A percentile compares a stretch with the other conserved stretches of the same genome.
Conservation (phyloP, 2,888 invertebrate species). For the Carcina quercana region DNA sequence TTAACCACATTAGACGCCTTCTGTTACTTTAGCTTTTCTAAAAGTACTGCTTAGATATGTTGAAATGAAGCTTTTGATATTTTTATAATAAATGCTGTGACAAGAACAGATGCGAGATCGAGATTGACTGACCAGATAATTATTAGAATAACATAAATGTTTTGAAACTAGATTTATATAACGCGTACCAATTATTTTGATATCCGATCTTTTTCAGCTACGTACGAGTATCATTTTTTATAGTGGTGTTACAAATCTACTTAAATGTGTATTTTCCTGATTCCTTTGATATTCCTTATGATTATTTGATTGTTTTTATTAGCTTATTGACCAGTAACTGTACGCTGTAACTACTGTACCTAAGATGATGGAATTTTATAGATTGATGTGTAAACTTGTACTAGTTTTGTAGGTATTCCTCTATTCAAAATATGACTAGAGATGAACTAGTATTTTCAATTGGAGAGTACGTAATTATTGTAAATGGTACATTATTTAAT, state of each 20-base stretch:
- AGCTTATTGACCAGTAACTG: constrained; percentile 4
- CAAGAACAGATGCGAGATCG: constrained; percentile 44
- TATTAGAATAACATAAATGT: constrained; percentile 47
- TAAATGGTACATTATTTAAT: constrained; percentile 53
- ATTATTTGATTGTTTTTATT: constrained; percentile 4
- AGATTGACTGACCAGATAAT: constrained; percentile 61
- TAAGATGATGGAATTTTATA: constrained; percentile 1
- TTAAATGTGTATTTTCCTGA: too few species aligned
- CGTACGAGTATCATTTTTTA: too few species aligned
- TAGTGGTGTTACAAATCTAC: too few species aligned
- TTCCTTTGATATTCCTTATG: background rate
- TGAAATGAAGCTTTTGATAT: constrained; percentile 19
- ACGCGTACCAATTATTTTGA: constrained; percentile 45
- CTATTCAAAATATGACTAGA: constrained; percentile 13
- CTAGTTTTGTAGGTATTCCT: constrained; percentile 8
- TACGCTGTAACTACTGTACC: constrained; percentile 4
- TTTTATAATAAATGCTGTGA: constrained; percentile 39
- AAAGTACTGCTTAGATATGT: constrained; percentile 6
- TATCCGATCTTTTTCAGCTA: too few species aligned
- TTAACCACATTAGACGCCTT: constrained; percentile 4
- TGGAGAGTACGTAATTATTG: constrained; percentile 31
- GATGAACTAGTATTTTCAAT: constrained; percentile 28
- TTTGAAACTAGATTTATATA: constrained; percentile 58
- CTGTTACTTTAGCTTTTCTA: constrained; percentile 7
- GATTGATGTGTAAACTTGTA: constrained; percentile 5